Conservation (phyloP, 2,797 vertebrate species). For the Anolis apletophallus region DNA sequence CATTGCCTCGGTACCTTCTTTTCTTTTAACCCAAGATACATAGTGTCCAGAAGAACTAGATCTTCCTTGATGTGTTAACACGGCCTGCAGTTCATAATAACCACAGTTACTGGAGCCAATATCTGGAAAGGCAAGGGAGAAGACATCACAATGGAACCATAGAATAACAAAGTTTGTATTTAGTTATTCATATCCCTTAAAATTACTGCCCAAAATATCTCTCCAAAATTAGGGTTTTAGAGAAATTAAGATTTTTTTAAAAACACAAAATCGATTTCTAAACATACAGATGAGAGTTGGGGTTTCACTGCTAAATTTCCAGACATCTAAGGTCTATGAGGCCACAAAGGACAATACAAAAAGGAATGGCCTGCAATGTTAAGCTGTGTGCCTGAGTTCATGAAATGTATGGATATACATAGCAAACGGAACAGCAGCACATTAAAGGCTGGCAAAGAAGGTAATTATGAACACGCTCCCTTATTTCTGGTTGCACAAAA, state of each 20-base stretch:
- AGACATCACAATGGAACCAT: neutral
- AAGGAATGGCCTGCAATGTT: neutral
- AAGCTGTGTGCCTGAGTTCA: neutral
- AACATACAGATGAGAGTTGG: neutral
- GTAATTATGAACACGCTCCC: too few relatives aligned
- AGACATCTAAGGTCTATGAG: too few relatives aligned
- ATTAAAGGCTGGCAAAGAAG: neutral
- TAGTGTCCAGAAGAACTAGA: conserved; percentile 99
- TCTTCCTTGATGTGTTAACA: conserved; percentile 97
- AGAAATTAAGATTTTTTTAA: neutral
- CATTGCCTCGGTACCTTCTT: conserved; percentile 87
- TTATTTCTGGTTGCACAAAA: too few relatives aligned
- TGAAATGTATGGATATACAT: neutral
- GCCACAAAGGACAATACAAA: neutral
- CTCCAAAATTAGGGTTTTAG: neutral
- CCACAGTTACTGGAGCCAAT: conserved; percentile 96
- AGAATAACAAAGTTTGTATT: neutral
- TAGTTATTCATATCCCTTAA: neutral
- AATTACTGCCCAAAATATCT: neutral
- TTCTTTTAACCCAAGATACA: conserved; percentile 98
- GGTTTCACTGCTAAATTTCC: neutral
- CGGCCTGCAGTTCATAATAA: conserved; percentile 97
- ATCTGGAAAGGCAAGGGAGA: conserved; percentile 78
- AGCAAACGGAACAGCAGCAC: neutral
- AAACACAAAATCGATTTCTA: neutral